A percentile compares a stretch with the other conserved stretches of the same genome.
Evolutionary conservation across 37 sponge, comb jelly and placozoan species (phyloP).

Genomic region (Spongia lamella): DNA sequence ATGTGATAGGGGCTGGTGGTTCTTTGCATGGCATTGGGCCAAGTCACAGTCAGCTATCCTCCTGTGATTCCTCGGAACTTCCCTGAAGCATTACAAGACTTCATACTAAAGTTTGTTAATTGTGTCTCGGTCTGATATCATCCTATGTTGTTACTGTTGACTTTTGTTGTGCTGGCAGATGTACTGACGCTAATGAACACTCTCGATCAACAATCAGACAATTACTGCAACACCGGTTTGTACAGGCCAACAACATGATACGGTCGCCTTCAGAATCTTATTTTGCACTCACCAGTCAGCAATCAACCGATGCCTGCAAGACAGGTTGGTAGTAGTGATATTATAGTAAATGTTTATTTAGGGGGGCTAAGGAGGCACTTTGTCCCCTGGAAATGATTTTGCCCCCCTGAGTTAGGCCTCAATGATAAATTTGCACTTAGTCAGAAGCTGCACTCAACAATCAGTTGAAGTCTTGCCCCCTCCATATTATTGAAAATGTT

Average conservation of each 20-base stretch:
- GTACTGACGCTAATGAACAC: constrained; percentile 53
- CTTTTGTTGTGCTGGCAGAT: constrained; percentile 62
- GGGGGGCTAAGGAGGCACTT: too few species aligned
- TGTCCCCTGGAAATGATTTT: too few species aligned
- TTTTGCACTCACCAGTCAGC: too few species aligned
- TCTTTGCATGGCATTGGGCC: constrained; percentile 64
- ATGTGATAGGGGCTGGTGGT: constrained; percentile 67
- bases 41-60: constrained; percentile 42
- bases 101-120: constrained; percentile 52
- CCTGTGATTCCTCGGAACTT: constrained; percentile 51
- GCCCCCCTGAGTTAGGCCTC: too few species aligned
- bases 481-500: too few species aligned
- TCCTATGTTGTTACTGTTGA: neutral
- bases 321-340: too few species aligned
- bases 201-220: constrained; percentile 53
- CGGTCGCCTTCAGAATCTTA: too few species aligned
- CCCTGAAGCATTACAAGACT: constrained; percentile 42
- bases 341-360: too few species aligned
- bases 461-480: too few species aligned
- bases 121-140: neutral
- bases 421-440: too few species aligned
- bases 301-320: too few species aligned
- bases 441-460: too few species aligned
- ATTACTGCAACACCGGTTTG: constrained; percentile 74
- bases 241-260: neutral